A percentile compares a stretch with the other conserved stretches of the same genome.
Conservation (phyloP, 2,888 invertebrate genomes). For the Philaethria dido region DNA sequence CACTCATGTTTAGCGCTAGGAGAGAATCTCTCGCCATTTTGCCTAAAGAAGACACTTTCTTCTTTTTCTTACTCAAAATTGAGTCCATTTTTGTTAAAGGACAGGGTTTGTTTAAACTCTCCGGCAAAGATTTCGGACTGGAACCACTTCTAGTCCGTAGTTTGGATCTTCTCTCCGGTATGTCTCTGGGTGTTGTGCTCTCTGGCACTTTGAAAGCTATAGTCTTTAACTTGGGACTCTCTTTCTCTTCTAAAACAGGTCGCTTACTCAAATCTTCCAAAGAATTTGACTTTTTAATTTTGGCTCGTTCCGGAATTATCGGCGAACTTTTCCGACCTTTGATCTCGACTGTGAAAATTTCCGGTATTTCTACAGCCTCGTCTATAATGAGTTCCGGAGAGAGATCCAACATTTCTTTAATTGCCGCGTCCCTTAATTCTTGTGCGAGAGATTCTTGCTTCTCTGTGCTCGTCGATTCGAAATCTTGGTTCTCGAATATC, state of each 20-base stretch:
- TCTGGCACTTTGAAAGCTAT: slow-evolving; percentile 76
- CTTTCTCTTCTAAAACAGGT: slow-evolving; percentile 53
- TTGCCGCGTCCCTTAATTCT: slow-evolving; percentile 70
- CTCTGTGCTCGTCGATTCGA: slow-evolving; percentile 49
- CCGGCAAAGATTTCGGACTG: slow-evolving; percentile 78
- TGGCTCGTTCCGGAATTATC: slow-evolving; percentile 70
- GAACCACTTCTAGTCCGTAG: slow-evolving; percentile 69
- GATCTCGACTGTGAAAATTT: slow-evolving; percentile 61
- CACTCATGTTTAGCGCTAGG: slow-evolving; percentile 75
- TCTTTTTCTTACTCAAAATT: slow-evolving; percentile 65
- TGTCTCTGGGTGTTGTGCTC: slow-evolving; percentile 70
- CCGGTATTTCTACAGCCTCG: slow-evolving; percentile 62
- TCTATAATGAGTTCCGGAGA: slow-evolving; percentile 75
- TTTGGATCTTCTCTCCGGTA: slow-evolving; percentile 67
- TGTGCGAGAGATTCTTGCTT: slow-evolving; percentile 63
- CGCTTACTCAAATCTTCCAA: slow-evolving; percentile 67
- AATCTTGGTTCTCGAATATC: slow-evolving; percentile 65
- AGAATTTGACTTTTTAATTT: slow-evolving; percentile 71
- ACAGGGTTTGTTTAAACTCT: slow-evolving; percentile 70
- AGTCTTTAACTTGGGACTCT: slow-evolving; percentile 63
- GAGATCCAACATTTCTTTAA: slow-evolving; percentile 68
- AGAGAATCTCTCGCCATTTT: slow-evolving; percentile 78
- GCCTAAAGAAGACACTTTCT: slow-evolving; percentile 73
- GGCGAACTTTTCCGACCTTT: slow-evolving; percentile 62
- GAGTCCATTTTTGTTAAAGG: slow-evolving; percentile 68